These are phyloP conservation scores for Panagrolaimus sp. DNA, from an alignment of 1,140 invertebrate species.

Conservation along the genomic window DNA sequence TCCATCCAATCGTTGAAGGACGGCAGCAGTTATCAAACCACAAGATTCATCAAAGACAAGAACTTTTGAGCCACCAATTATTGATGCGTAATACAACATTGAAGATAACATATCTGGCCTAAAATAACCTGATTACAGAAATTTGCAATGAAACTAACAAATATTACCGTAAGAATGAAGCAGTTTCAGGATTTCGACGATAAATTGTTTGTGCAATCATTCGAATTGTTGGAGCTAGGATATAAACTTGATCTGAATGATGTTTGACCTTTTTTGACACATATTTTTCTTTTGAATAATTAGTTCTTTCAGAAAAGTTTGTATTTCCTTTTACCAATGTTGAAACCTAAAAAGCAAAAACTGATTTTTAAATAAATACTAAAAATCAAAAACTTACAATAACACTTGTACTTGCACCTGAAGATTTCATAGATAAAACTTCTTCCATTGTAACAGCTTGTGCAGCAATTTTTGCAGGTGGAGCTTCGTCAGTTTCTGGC, in stretches of 20 bases:
- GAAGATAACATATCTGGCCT: background rate
- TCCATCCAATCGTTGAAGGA: constrained; percentile 7
- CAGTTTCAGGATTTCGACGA: background rate
- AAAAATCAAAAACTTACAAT: too few relatives aligned
- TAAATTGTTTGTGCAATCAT: background rate
- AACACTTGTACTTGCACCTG: too few relatives aligned
- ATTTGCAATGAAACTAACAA: background rate
- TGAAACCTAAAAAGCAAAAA: background rate
- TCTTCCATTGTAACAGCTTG: too few relatives aligned
- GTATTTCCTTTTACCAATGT: background rate
- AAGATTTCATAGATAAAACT: too few relatives aligned
- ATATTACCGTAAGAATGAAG: background rate
- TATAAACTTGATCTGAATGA: background rate
- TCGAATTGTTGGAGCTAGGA: background rate
- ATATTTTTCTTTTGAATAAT: constrained; percentile 14
- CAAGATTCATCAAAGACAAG: constrained; percentile 7
- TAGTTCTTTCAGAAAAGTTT: background rate
- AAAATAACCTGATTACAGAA: too few relatives aligned
- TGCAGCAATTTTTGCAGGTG: too few relatives aligned
- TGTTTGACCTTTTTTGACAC: background rate
- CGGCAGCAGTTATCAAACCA: background rate
- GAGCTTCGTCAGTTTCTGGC: too few relatives aligned
- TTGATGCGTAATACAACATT: background rate
- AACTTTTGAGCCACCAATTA: background rate
- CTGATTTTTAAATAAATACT: too few relatives aligned